phyloP scores from a whole-genome alignment of 2,888 invertebrate genomes.

The Fragum whitleyi region DNA sequence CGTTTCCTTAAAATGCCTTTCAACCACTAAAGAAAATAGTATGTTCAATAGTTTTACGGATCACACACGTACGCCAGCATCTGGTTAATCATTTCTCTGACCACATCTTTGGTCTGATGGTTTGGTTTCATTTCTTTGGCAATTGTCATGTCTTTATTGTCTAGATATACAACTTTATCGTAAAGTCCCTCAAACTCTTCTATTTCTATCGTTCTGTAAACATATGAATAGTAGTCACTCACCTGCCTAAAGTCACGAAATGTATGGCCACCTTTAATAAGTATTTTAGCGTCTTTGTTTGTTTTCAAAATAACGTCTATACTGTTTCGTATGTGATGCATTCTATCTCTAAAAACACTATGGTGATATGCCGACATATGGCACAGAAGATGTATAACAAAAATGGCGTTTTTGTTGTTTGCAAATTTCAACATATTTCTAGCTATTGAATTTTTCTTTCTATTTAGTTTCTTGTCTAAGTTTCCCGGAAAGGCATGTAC shows the following conservation, averaged over 20 bases:
- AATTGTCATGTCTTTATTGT: constrained; percentile 36
- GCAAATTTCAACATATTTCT: neutral
- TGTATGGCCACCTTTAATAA: constrained; percentile 20
- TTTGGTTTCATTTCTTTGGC: neutral
- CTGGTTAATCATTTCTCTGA: constrained; percentile 34
- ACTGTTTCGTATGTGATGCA: constrained; percentile 11
- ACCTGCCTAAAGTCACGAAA: neutral
- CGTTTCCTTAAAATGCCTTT: no score
- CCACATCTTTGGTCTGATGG: constrained; percentile 15
- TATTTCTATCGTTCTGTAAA: constrained; percentile 24
- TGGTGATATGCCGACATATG: constrained; percentile 34
- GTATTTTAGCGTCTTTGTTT: constrained; percentile 8
- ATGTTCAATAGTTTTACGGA: no score
- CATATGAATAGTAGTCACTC: constrained; percentile 30
- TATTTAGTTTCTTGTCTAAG: neutral
- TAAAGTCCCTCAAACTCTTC: constrained; percentile 41
- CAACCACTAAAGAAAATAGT: no score
- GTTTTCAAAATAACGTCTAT: neutral
- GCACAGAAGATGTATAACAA: constrained; percentile 26
- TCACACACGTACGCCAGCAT: constrained; percentile 33
- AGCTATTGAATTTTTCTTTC: neutral
- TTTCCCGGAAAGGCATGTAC: constrained; percentile 26
- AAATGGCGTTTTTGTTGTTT: constrained; percentile 11
- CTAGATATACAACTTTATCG: constrained; percentile 27
- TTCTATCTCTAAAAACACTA: neutral